Evolutionary conservation across 2,797 vertebrate genomes (phyloP).

Genomic region (Alectoris magna): DNA sequence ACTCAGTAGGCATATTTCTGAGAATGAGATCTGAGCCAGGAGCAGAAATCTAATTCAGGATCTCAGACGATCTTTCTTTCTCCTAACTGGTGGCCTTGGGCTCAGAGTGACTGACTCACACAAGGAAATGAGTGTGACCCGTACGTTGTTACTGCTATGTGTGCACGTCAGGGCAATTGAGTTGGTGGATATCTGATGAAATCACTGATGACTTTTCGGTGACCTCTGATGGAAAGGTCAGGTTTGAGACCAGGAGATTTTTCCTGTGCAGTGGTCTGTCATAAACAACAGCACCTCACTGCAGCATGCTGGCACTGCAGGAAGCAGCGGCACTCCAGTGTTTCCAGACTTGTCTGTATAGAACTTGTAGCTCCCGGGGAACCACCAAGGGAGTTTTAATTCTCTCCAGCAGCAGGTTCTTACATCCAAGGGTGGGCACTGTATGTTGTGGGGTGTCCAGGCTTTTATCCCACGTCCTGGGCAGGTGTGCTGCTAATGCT

Average conservation of each 20-base stretch:
- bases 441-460: not conserved
- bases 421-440: not conserved
- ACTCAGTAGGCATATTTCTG: conserved; percentile 56
- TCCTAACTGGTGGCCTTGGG: conserved; percentile 70
- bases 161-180: conserved; percentile 67
- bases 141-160: conserved; percentile 41
- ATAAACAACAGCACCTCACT: conserved; percentile 46
- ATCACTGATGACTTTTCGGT: conserved; percentile 68
- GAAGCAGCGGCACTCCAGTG: not conserved
- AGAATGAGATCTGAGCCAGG: conserved; percentile 55
- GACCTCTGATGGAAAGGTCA: conserved; percentile 59
- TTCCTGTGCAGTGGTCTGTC: not conserved
- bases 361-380: not conserved
- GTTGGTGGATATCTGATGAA: conserved; percentile 69
- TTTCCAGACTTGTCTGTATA: not conserved
- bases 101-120: conserved; percentile 61
- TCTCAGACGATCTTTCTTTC: conserved; percentile 61
- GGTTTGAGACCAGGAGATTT: not conserved
- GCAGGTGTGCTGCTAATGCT: not conserved
- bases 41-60: conserved; percentile 66
- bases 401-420: not conserved
- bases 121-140: conserved; percentile 69
- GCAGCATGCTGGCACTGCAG: conserved; percentile 1
- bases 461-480: not conserved
- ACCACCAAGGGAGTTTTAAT: not conserved